phyloP scores from a whole-genome alignment of 2,888 invertebrate species.

The Epirrhoe alternata region DNA sequence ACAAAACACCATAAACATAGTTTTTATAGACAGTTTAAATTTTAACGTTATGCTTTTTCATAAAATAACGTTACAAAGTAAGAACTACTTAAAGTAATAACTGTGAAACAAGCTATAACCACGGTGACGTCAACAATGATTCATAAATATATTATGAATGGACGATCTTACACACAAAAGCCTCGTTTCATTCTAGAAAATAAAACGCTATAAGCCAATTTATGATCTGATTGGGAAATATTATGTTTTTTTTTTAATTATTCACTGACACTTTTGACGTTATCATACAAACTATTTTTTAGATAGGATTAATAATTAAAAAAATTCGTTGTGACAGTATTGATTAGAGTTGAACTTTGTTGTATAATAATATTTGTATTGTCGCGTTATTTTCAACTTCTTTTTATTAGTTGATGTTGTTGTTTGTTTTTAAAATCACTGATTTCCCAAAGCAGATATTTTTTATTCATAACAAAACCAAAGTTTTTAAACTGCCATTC shows the following conservation, averaged over 20 bases:
- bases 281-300: background rate
- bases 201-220: constrained; percentile 55
- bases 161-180: constrained; percentile 56
- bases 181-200: constrained; percentile 47
- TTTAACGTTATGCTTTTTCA: background rate
- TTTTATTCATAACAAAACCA: constrained; percentile 31
- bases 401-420: background rate
- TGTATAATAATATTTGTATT: background rate
- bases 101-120: constrained; percentile 24
- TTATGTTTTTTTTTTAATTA: constrained; percentile 11
- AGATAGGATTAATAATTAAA: too few species aligned
- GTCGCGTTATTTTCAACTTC: background rate
- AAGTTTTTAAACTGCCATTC: constrained; percentile 49
- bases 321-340: too few species aligned
- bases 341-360: background rate
- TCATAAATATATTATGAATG: constrained; percentile 43
- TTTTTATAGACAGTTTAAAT: background rate
- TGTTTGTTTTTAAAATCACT: background rate
- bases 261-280: background rate
- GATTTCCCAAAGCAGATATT: constrained; percentile 31
- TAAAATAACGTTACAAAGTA: too few species aligned
- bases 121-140: constrained; percentile 39
- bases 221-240: constrained; percentile 54
- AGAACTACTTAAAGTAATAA: too few species aligned
- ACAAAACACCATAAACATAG: too few species aligned